phyloP scores from a whole-genome alignment of 2,888 invertebrate species.

The Anticlea derivata region DNA sequence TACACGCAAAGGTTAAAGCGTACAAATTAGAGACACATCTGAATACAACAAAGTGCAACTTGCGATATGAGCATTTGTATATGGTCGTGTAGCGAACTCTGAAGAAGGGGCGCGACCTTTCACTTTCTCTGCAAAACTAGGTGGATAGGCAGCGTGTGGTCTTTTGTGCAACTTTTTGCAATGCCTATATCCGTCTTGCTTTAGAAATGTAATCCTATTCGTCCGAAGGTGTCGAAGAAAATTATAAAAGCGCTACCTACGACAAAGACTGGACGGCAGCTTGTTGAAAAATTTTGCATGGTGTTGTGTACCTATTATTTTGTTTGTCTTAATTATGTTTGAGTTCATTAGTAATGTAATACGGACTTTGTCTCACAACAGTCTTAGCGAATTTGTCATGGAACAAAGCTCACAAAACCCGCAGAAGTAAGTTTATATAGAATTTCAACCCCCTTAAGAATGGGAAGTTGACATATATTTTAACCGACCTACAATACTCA shows the following conservation, averaged over 20 bases:
- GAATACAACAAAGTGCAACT: conserved; percentile 22
- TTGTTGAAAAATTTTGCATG: not conserved
- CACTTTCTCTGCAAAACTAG: conserved; percentile 66
- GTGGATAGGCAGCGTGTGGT: conserved; percentile 41
- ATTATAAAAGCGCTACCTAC: not conserved
- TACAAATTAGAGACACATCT: conserved; percentile 38
- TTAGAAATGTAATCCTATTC: conserved; percentile 29
- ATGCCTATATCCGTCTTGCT: conserved; percentile 37
- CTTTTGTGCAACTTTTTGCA: conserved; percentile 48
- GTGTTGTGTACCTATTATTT: no score
- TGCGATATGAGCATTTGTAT: conserved; percentile 33
- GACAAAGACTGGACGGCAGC: conserved; percentile 1
- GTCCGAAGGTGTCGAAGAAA: conserved; percentile 9
- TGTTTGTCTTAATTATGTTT: no score
- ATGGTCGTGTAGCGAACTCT: conserved; percentile 46
- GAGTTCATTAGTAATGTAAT: no score
- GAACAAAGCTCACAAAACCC: not conserved
- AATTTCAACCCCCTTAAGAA: no score
- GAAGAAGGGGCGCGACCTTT: conserved; percentile 62
- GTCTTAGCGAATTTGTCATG: not conserved
- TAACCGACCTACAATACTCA: conserved; percentile 10
- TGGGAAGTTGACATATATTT: no score
- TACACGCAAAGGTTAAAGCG: conserved; percentile 47
- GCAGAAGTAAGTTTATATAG: not conserved
- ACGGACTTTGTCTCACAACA: no score